These are phyloP conservation scores for Drosophila melanica DNA, from an alignment of 1,140 invertebrate genomes.

Conservation along the genomic window DNA sequence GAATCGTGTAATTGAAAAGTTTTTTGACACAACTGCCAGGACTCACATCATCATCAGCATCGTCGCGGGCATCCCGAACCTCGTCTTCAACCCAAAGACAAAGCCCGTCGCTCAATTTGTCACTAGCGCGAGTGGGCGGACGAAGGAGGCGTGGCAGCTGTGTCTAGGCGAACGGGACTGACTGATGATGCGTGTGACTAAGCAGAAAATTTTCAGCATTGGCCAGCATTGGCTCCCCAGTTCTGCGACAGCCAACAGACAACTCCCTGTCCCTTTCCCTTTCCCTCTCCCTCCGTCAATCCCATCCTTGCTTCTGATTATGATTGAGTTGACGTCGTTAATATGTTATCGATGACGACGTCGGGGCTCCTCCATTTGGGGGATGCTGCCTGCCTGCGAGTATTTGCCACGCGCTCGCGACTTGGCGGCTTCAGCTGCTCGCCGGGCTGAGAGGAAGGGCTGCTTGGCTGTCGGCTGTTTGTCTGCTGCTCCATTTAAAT, in stretches of 20 bases:
- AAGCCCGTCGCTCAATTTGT: constrained; percentile 66
- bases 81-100: constrained; percentile 3
- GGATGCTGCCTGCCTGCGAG: neutral
- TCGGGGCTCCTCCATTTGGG: neutral
- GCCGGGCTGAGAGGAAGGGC: neutral
- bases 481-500: constrained; percentile 74
- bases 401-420: constrained; percentile 19
- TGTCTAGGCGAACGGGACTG: constrained; percentile 19
- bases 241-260: constrained; percentile 2
- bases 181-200: constrained; percentile 72
- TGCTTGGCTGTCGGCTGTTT: constrained; percentile 45
- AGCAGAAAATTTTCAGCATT: constrained; percentile 59
- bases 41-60: constrained; percentile 26
- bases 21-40: constrained; percentile 37
- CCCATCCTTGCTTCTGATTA: constrained; percentile 46
- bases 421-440: neutral
- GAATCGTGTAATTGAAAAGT: constrained; percentile 73
- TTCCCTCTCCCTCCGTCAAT: neutral
- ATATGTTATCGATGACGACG: constrained; percentile 63
- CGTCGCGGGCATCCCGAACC: neutral
- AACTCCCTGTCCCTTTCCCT: constrained; percentile 7
- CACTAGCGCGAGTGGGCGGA: constrained; percentile 29
- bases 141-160: constrained; percentile 26
- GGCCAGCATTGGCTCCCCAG: constrained; percentile 21
- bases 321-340: constrained; percentile 76